Evolutionary conservation across 2,888 invertebrate genomes (phyloP).

Genomic region (Furcula furcula): DNA sequence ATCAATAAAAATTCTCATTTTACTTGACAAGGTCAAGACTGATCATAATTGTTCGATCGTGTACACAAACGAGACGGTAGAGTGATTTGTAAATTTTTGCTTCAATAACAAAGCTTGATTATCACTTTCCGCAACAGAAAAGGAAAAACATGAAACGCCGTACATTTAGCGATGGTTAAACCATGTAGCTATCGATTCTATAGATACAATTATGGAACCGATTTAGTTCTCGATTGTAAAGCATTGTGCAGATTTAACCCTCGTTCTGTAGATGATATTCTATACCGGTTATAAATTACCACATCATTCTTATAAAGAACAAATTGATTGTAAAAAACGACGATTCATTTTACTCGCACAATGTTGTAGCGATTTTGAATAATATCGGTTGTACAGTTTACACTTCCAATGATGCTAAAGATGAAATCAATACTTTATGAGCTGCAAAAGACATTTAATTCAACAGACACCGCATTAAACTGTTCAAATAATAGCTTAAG

Average conservation of each 20-base stretch:
- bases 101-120: not conserved
- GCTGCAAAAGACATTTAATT: not conserved
- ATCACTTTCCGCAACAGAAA: not conserved
- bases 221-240: no score
- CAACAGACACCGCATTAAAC: no score
- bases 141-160: no score
- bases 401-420: not conserved
- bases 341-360: not conserved
- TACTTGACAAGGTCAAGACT: not conserved
- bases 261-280: not conserved
- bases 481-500: no score
- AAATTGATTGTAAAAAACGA: not conserved
- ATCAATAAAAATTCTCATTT: conserved; percentile 2
- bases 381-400: not conserved
- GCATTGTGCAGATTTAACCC: not conserved
- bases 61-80: not conserved
- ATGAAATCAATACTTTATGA: not conserved
- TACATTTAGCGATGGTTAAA: no score
- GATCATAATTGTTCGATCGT: not conserved
- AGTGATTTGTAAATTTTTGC: not conserved
- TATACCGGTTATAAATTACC: not conserved
- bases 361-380: not conserved
- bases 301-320: no score
- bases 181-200: no score
- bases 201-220: no score